phyloP scores from a whole-genome alignment of 1,140 invertebrate species.

The Scaptodrosophila lebanonensis region DNA sequence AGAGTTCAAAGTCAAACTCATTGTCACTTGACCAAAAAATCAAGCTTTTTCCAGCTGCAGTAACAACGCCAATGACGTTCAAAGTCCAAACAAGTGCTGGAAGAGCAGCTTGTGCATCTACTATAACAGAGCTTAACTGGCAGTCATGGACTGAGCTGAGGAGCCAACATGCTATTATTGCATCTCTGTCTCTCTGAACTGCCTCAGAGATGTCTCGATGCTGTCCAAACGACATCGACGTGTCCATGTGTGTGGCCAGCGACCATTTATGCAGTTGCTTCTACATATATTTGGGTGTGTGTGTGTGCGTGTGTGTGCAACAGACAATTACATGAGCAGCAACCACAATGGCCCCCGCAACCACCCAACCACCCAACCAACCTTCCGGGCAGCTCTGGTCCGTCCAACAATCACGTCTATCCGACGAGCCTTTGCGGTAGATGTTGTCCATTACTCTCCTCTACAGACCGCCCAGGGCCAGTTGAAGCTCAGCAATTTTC shows the following conservation, averaged over 20 bases:
- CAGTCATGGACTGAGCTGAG: background rate
- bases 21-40: background rate
- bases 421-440: constrained; percentile 33
- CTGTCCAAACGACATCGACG: constrained; percentile 20
- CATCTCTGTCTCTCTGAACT: background rate
- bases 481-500: constrained; percentile 48
- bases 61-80: background rate
- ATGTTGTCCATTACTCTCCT: no score
- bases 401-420: constrained; percentile 38
- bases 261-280: background rate
- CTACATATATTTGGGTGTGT: constrained; percentile 3
- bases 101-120: background rate
- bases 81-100: constrained; percentile 1
- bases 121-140: background rate
- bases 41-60: no score
- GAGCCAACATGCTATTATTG: constrained; percentile 1
- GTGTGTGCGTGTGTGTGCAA: constrained; percentile 34
- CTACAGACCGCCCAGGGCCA: no score
- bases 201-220: constrained; percentile 34
- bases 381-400: constrained; percentile 12
- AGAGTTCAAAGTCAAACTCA: no score
- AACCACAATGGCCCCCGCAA: constrained; percentile 5
- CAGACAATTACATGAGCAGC: constrained; percentile 55
- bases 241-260: constrained; percentile 10
- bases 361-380: constrained; percentile 11